Conservation (phyloP, 1,140 invertebrate species). For the Drosophila santomea region DNA sequence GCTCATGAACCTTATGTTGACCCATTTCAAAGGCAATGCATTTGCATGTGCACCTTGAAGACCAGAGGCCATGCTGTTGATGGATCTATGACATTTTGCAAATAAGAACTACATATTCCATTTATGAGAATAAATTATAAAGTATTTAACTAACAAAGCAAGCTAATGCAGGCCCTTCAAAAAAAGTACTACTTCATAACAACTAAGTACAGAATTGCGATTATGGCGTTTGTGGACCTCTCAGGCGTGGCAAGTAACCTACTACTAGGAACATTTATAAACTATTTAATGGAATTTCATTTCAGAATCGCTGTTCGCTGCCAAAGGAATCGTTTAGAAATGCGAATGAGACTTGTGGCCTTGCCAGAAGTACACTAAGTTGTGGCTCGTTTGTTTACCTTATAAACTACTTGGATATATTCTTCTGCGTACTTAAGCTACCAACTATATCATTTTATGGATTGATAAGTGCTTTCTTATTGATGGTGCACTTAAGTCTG, state of each 20-base stretch:
- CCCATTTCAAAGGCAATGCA: constrained; percentile 67
- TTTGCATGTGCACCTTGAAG: constrained; percentile 58
- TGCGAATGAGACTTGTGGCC: constrained; percentile 16
- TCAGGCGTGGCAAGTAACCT: constrained; percentile 24
- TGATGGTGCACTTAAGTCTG: neutral
- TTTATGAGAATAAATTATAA: too few species aligned
- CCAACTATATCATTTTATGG: neutral
- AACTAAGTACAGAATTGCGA: too few species aligned
- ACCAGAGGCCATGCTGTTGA: constrained; percentile 11
- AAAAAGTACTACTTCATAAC: too few species aligned
- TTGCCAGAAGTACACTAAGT: neutral
- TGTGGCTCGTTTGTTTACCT: constrained; percentile 22
- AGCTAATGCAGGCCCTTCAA: neutral
- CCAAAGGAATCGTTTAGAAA: too few species aligned
- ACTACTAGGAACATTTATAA: too few species aligned
- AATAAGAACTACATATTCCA: too few species aligned
- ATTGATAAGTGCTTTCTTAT: neutral
- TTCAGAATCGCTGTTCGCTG: constrained; percentile 17
- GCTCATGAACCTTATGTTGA: constrained; percentile 53
- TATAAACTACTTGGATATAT: constrained; percentile 35
- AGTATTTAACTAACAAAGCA: neutral
- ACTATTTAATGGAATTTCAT: neutral
- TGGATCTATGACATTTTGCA: neutral
- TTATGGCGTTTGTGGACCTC: constrained; percentile 12
- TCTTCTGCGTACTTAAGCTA: constrained; percentile 13